Conservation (phyloP, 2,888 invertebrate genomes). For the Lagria hirta region DNA sequence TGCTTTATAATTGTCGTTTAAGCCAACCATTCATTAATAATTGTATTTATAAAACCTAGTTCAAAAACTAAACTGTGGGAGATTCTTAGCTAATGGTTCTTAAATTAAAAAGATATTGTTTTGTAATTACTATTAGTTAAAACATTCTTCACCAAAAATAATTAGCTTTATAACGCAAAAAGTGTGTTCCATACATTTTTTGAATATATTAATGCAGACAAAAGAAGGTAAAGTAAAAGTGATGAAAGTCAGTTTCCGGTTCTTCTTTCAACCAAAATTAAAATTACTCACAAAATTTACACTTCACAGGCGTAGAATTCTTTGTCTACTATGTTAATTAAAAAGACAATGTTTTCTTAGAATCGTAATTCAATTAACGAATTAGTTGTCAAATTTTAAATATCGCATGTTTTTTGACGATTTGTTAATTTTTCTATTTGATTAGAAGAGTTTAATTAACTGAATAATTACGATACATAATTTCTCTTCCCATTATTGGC, state of each 20-base stretch:
- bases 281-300: conserved; percentile 3
- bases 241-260: conserved; percentile 15
- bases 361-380: conserved; percentile 6
- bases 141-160: too few relatives aligned
- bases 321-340: neutral
- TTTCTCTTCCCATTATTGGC: conserved; percentile 30
- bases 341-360: conserved; percentile 1
- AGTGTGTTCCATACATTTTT: too few relatives aligned
- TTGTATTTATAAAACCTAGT: too few relatives aligned
- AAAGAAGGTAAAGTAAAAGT: conserved; percentile 13
- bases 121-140: too few relatives aligned
- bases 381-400: too few relatives aligned
- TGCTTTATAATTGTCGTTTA: too few relatives aligned
- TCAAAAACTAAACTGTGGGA: too few relatives aligned
- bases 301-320: neutral
- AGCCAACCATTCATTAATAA: too few relatives aligned
- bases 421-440: neutral
- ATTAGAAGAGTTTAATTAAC: conserved; percentile 11
- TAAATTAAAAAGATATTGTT: too few relatives aligned
- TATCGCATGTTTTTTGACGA: too few relatives aligned
- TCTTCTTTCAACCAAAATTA: conserved; percentile 4
- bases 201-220: conserved; percentile 9
- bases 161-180: too few relatives aligned
- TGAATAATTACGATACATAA: conserved; percentile 20
- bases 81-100: too few relatives aligned